A percentile compares a stretch with the other conserved stretches of the same genome.
These are phyloP conservation scores for Solea senegalensis DNA, from an alignment of 2,113 vertebrate species.

Conservation along the genomic window DNA sequence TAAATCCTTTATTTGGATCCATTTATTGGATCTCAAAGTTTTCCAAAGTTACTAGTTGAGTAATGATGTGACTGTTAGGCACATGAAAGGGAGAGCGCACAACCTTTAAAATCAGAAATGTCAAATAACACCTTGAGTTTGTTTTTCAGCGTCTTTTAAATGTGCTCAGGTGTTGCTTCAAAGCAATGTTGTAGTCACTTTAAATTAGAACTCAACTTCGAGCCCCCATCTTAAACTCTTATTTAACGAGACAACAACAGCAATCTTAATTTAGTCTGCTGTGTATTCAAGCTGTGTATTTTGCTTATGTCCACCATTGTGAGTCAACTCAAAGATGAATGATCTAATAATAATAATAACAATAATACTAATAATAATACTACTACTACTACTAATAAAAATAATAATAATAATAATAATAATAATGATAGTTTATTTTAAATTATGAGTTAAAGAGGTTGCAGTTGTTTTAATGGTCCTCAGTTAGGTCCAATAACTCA, in stretches of 20 bases:
- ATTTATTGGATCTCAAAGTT: background rate
- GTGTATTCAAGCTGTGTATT: no score
- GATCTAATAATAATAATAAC: no score
- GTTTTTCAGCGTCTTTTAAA: background rate
- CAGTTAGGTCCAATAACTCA: no score
- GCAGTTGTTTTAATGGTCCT: no score
- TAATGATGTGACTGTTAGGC: conserved; percentile 57
- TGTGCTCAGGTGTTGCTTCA: background rate
- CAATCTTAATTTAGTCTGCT: no score
- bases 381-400: no score
- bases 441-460: no score
- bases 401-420: no score
- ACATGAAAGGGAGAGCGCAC: conserved; percentile 30
- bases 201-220: background rate
- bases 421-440: no score
- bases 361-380: no score
- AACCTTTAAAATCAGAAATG: conserved; percentile 5
- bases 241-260: background rate
- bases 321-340: no score
- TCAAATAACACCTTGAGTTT: conserved; percentile 1
- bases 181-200: conserved; percentile 51
- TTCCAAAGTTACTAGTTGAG: background rate
- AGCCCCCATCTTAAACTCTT: background rate
- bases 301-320: no score
- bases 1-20: conserved; percentile 4